phyloP scores from a whole-genome alignment of 2,888 invertebrate genomes.

The Caradrina kadenii region DNA sequence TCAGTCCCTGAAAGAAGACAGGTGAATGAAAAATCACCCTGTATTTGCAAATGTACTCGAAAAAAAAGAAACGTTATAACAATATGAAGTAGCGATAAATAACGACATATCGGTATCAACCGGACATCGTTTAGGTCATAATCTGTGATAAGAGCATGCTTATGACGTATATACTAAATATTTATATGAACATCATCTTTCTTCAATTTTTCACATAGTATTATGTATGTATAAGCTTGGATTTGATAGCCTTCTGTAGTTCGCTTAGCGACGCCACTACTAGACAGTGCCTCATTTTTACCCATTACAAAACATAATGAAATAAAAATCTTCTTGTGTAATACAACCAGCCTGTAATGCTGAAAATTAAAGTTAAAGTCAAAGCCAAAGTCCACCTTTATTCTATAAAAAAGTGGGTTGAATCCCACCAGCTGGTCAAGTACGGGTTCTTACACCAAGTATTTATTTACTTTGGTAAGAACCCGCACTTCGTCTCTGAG shows the following conservation, averaged over 20 bases:
- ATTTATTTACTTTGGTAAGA: too few species aligned
- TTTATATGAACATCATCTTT: constrained; percentile 68
- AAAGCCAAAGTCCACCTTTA: not conserved
- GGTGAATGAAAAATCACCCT: too few species aligned
- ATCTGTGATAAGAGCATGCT: constrained; percentile 89
- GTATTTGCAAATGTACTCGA: constrained; percentile 30
- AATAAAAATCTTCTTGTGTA: too few species aligned
- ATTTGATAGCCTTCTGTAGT: constrained; percentile 89
- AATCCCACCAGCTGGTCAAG: not conserved
- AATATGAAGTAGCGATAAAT: constrained; percentile 68
- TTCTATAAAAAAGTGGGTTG: not conserved
- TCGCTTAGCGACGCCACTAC: constrained; percentile 83
- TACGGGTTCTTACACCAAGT: not conserved
- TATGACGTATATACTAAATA: constrained; percentile 80
- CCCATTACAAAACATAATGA: not conserved
- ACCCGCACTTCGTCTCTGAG: constrained; percentile 1
- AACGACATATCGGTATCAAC: constrained; percentile 86
- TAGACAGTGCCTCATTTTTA: constrained; percentile 41
- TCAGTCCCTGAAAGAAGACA: too few species aligned
- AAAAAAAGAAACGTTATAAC: constrained; percentile 39
- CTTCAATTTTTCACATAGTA: constrained; percentile 75
- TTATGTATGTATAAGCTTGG: constrained; percentile 81
- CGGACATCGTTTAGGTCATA: constrained; percentile 83
- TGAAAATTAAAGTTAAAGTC: not conserved
- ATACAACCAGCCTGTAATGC: not conserved